phyloP scores from a whole-genome alignment of 2,113 vertebrate species.

The Plestiodon gilberti region DNA sequence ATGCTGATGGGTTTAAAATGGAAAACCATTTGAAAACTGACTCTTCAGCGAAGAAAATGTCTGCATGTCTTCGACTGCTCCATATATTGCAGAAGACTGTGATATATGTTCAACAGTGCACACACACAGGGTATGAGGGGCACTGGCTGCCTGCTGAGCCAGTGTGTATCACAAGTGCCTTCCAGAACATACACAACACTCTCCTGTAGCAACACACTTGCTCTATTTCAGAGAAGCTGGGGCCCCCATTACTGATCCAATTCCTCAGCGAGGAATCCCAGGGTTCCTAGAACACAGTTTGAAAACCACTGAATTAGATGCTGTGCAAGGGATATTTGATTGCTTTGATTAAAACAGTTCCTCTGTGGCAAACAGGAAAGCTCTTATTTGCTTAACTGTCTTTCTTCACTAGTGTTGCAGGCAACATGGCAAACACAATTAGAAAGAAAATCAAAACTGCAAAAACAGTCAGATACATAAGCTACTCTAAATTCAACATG shows the following conservation, averaged over 20 bases:
- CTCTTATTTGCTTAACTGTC: background rate
- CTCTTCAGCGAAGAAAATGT: background rate
- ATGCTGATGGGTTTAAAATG: background rate
- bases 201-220: background rate
- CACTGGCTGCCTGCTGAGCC: background rate
- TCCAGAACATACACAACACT: background rate
- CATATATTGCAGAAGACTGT: background rate
- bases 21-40: background rate
- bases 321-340: background rate
- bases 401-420: background rate
- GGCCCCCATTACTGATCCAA: background rate
- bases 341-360: background rate
- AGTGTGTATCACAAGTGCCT: background rate
- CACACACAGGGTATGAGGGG: background rate
- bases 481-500: background rate
- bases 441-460: background rate
- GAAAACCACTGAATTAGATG: too few species aligned
- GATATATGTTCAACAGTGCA: background rate
- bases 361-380: background rate
- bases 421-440: background rate
- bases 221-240: background rate
- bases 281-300: too few species aligned
- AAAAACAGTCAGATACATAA: background rate
- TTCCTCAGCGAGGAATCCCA: background rate
- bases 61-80: background rate